Percentiles rank a stretch among this genome's conserved stretches.
These are phyloP conservation scores for Hormaphis cornu DNA, from an alignment of 1,140 invertebrate genomes.

Conservation along the genomic window DNA sequence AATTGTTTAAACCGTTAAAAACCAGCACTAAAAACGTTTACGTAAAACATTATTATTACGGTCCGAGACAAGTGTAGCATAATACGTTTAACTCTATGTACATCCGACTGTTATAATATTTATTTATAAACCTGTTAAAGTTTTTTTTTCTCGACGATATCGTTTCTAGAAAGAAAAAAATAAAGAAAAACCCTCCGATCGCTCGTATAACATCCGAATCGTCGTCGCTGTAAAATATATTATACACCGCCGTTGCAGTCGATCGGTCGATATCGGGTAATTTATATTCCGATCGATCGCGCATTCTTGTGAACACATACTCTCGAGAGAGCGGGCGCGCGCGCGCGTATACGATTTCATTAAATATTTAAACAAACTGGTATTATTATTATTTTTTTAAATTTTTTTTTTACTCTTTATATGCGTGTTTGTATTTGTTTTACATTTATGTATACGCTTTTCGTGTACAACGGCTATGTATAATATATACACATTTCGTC, in stretches of 20 bases:
- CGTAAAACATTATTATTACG: too few species aligned
- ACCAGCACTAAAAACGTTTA: too few species aligned
- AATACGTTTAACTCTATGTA: too few species aligned
- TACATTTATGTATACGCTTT: neutral
- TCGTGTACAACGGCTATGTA: too few species aligned
- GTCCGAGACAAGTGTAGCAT: too few species aligned
- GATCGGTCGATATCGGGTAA: neutral
- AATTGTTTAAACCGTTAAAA: too few species aligned
- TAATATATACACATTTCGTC: neutral
- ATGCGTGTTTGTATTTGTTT: neutral
- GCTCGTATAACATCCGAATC: neutral
- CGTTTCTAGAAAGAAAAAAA: neutral
- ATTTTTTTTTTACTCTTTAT: neutral
- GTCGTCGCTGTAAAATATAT: neutral
- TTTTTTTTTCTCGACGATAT: too few species aligned
- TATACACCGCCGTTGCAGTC: neutral
- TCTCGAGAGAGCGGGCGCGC: too few species aligned
- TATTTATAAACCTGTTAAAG: too few species aligned
- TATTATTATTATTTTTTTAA: too few species aligned
- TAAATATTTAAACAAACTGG: constrained; percentile 9
- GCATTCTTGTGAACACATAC: too few species aligned
- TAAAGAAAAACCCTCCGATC: neutral
- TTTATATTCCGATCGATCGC: constrained; percentile 4
- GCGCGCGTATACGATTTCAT: neutral
- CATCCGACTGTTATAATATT: too few species aligned